These are phyloP conservation scores for Solenopsis fugax DNA, from an alignment of 1,140 invertebrate species.

Conservation along the genomic window DNA sequence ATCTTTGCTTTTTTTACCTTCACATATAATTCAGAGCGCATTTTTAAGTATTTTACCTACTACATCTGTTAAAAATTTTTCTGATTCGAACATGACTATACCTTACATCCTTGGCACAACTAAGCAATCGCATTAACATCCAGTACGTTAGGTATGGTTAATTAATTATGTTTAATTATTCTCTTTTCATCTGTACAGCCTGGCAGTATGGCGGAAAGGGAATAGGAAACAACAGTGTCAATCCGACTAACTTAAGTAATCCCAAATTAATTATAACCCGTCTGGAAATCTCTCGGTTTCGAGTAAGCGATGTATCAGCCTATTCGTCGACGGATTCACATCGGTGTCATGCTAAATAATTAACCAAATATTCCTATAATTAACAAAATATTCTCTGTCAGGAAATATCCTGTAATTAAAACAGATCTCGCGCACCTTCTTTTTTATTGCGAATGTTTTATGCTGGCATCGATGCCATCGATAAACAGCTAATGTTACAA, in stretches of 20 bases:
- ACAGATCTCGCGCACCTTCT: background rate
- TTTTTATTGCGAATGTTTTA: background rate
- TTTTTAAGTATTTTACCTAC: background rate
- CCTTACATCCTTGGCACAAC: background rate
- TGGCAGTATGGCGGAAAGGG: slow-evolving; percentile 1
- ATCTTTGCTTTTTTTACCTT: background rate
- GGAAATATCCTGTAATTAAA: background rate
- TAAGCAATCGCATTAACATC: background rate
- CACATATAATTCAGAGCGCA: background rate
- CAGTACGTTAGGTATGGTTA: background rate
- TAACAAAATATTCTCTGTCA: background rate
- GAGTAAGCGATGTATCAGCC: background rate
- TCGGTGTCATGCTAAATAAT: background rate
- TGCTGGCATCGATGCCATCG: background rate
- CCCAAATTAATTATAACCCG: background rate
- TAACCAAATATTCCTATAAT: slow-evolving; percentile 12
- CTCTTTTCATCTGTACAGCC: slow-evolving; percentile 17
- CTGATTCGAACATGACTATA: background rate
- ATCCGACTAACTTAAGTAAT: slow-evolving; percentile 31
- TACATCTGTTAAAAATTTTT: background rate
- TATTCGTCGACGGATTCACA: background rate
- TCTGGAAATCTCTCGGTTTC: background rate
- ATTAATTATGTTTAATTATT: slow-evolving; percentile 25
- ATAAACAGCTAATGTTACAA: slow-evolving; percentile 3
- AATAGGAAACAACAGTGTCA: slow-evolving; percentile 30